Conservation (phyloP, 2,797 vertebrate species). For the Acridotheres tristis region DNA sequence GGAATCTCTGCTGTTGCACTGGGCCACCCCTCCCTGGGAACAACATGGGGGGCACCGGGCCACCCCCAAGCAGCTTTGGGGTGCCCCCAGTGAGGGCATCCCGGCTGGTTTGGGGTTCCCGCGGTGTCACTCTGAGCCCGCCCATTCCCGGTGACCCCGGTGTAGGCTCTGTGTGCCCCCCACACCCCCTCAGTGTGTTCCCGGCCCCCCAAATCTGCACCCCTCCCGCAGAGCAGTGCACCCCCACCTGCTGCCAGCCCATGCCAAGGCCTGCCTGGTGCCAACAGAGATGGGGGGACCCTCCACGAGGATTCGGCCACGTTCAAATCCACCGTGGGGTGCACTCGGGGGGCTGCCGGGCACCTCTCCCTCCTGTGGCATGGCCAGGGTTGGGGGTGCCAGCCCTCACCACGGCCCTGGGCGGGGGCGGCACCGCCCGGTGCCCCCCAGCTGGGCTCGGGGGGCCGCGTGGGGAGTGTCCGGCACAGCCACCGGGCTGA, state of each 20-base stretch:
- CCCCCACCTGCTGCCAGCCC: not conserved
- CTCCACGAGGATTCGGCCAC: rapidly evolving
- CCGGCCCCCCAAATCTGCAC: not conserved
- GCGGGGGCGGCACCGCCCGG: not conserved
- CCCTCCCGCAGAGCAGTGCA: not conserved
- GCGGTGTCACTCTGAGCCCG: not conserved
- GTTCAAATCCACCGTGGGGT: rapidly evolving
- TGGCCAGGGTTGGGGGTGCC: rapidly evolving
- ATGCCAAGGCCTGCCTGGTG: rapidly evolving
- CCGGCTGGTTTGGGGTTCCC: not conserved
- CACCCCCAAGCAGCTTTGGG: not conserved
- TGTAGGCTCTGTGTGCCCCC: not conserved
- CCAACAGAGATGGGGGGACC: not conserved
- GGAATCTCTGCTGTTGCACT: not conserved
- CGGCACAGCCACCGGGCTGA: not conserved
- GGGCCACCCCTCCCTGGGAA: not conserved
- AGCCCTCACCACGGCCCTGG: rapidly evolving
- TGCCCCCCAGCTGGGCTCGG: not conserved
- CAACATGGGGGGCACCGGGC: rapidly evolving
- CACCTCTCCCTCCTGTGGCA: not conserved
- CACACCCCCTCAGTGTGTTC: not conserved
- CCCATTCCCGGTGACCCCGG: rapidly evolving
- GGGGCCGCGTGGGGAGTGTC: not conserved
- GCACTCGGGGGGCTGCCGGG: rapidly evolving
- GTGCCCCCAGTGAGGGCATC: not conserved